phyloP scores from a whole-genome alignment of 2,113 vertebrate species.

The Morone saxatilis region DNA sequence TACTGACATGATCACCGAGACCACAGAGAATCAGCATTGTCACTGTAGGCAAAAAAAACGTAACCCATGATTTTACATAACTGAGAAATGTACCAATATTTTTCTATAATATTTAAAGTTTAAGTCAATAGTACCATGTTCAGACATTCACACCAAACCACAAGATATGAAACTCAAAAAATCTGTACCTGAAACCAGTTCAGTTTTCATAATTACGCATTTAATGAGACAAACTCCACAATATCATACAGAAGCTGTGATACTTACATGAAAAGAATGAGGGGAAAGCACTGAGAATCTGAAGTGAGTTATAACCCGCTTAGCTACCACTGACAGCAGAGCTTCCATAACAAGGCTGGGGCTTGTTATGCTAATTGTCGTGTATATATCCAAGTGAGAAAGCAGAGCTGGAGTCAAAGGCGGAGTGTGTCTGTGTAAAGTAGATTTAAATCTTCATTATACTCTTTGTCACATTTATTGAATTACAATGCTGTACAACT shows the following conservation, averaged over 20 bases:
- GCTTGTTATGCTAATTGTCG: slow-evolving; percentile 67
- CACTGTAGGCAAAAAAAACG: not conserved
- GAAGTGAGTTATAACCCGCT: slow-evolving; percentile 53
- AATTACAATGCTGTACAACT: slow-evolving; percentile 6
- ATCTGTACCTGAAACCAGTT: slow-evolving; percentile 22
- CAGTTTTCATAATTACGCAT: slow-evolving; percentile 29
- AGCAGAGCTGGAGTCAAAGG: slow-evolving; percentile 31
- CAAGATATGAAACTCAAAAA: not conserved
- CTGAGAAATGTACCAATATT: not conserved
- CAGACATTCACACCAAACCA: not conserved
- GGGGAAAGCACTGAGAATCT: slow-evolving; percentile 14
- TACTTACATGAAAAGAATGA: slow-evolving; percentile 37
- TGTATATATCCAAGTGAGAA: slow-evolving; percentile 32
- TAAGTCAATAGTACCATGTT: not conserved
- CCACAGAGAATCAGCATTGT: not conserved
- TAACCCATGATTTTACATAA: not conserved
- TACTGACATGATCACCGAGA: too few relatives aligned
- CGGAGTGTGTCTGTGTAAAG: slow-evolving; percentile 8
- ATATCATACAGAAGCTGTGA: slow-evolving; percentile 26
- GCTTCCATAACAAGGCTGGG: slow-evolving; percentile 39
- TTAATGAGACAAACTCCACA: slow-evolving; percentile 35
- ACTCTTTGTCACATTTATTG: slow-evolving; percentile 27
- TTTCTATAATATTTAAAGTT: not conserved
- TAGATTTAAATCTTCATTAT: slow-evolving; percentile 49
- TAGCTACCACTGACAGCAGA: slow-evolving; percentile 56